Base-by-base conservation (phyloP, 2,113 vertebrate genomes). In the Oncorhynchus clarkii region DNA sequence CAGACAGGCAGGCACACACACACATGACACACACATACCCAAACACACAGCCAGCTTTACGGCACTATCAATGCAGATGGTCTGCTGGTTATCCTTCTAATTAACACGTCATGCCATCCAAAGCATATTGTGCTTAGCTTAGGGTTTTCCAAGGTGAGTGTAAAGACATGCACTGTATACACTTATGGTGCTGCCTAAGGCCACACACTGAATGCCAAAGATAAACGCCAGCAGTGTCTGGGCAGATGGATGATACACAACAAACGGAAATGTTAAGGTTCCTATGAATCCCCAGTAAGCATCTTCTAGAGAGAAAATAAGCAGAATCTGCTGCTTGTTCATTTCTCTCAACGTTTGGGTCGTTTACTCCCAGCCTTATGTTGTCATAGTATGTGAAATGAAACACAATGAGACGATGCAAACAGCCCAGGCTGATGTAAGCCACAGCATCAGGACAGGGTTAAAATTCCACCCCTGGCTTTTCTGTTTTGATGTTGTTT, bases 11-110 rank as follows among this genome's bases (percentile, higher is more conserved):
- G 18, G n/a, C 22, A 14, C 22, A 26, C 60, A 64, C 62, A 26
- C 34, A 69, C 34, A 69, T 11, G 18, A 69, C 34, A 45, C 67
- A 68, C 29, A 34, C 31, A 69, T 34, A 48, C 67, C 48, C 34
- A n/a, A 5, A 49, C 68, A 70, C 39, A 70, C 27, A 13, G n/a
- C 62, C 64, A 68, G 77, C 80, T 78, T 69, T 80, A 78, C 73
- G 60, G 67, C 70, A 51, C 65, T 80, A 70, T 76, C 73, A 59
- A 49, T 59, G 59, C 75, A 70, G 75, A 82, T 76, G 78, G 73
- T 80, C 59, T 73, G 24, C 34, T 39, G 70, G 67, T 59, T 59
- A 62, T 64, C 69, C 45, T 24, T 70, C 67, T 76, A 75, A 68
- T 60, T 70, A 81, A 73, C 24, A 67, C 66, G 60, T n/a, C 65